phyloP scores from a whole-genome alignment of 2,888 invertebrate genomes.

The Chloromyia formosa region DNA sequence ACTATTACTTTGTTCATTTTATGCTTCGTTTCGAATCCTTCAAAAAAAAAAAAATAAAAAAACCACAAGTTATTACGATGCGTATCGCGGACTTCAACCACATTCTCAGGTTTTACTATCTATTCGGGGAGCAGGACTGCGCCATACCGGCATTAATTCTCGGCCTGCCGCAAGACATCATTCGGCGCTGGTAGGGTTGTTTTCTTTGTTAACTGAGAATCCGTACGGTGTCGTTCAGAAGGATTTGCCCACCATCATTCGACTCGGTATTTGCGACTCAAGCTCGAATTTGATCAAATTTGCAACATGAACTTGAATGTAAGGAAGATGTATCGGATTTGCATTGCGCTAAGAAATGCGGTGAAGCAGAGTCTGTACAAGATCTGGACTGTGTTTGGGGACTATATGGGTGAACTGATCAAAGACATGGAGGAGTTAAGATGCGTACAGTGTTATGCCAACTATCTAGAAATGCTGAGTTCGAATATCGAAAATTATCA shows the following conservation, averaged over 20 bases:
- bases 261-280: constrained; percentile 73
- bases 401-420: constrained; percentile 74
- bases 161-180: constrained; percentile 73
- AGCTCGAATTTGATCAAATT: constrained; percentile 75
- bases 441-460: constrained; percentile 71
- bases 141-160: constrained; percentile 75
- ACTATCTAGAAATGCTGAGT: constrained; percentile 69
- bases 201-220: constrained; percentile 81
- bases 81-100: constrained; percentile 68
- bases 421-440: constrained; percentile 69
- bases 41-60: too few species aligned
- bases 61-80: too few species aligned
- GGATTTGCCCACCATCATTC: constrained; percentile 77
- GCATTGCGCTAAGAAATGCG: constrained; percentile 70
- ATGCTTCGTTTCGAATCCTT: too few species aligned
- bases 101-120: constrained; percentile 75
- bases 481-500: neutral
- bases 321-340: constrained; percentile 70
- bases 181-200: constrained; percentile 79
- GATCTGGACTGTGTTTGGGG: constrained; percentile 66
- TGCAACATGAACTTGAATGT: constrained; percentile 73
- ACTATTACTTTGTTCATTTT: too few species aligned
- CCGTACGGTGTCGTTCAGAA: constrained; percentile 86
- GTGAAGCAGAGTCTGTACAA: constrained; percentile 76
- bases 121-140: constrained; percentile 79